Percentiles rank a stretch among this genome's conserved stretches.
phyloP scores from a whole-genome alignment of 2,113 vertebrate species.

The Platysternon megacephalum region DNA sequence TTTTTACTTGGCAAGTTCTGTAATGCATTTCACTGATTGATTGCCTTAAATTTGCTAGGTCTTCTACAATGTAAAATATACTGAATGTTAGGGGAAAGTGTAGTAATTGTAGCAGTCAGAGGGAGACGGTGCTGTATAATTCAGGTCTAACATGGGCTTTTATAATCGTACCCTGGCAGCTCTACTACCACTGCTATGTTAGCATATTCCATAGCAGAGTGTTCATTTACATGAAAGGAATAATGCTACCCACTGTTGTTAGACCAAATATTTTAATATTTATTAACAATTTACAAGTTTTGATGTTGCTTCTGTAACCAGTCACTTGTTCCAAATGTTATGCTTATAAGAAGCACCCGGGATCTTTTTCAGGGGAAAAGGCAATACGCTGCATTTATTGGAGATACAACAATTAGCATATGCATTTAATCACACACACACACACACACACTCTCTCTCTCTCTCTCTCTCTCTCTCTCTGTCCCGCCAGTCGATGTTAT shows the following conservation, averaged over 20 bases:
- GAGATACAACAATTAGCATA: no score
- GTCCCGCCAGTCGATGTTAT: no score
- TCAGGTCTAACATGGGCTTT: not conserved
- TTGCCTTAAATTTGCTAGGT: not conserved
- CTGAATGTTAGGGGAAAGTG: not conserved
- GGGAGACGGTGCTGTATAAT: not conserved
- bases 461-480: no score
- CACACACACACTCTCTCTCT: no score
- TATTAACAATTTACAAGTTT: not conserved
- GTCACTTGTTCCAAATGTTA: not conserved
- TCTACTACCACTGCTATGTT: not conserved
- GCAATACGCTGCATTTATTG: no score
- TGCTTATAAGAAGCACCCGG: no score
- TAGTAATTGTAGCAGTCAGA: not conserved
- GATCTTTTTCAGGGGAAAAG: no score
- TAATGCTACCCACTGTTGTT: not conserved
- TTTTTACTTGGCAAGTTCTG: no score
- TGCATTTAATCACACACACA: no score
- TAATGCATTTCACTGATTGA: no score
- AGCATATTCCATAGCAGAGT: not conserved
- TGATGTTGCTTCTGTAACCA: not conserved
- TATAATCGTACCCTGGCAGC: not conserved
- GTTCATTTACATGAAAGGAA: not conserved
- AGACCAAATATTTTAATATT: not conserved
- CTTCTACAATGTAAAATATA: not conserved